Percentiles rank a stretch among this genome's conserved stretches.
Evolutionary conservation across 2,888 invertebrate genomes (phyloP).

Genomic region (Harpalus rufipes): DNA sequence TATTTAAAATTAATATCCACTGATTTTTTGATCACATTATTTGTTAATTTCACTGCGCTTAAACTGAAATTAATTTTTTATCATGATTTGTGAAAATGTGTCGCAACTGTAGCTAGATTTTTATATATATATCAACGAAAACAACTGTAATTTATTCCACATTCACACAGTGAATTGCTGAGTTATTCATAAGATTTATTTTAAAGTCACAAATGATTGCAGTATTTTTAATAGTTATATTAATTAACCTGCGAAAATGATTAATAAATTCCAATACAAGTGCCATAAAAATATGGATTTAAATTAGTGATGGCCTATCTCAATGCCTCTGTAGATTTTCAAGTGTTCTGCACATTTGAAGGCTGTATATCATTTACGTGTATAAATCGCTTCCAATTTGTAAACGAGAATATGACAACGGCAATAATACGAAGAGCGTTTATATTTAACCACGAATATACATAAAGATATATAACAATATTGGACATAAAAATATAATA

Average conservation of each 20-base stretch:
- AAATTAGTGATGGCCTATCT: constrained; percentile 36
- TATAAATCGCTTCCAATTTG: constrained; percentile 34
- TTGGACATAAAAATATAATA: neutral
- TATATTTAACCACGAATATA: constrained; percentile 2
- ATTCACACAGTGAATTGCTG: constrained; percentile 27
- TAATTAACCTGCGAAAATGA: constrained; percentile 46
- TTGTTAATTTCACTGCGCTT: constrained; percentile 35
- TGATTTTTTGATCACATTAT: constrained; percentile 17
- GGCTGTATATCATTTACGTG: constrained; percentile 31
- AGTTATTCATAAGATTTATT: constrained; percentile 18
- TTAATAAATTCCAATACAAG: constrained; percentile 58
- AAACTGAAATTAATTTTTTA: constrained; percentile 21
- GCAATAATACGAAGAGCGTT: constrained; percentile 33
- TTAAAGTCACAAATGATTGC: constrained; percentile 51
- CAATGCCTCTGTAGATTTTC: constrained; percentile 39
- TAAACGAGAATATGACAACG: constrained; percentile 47
- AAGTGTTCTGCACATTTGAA: constrained; percentile 40
- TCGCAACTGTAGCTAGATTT: constrained; percentile 38
- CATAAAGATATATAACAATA: constrained; percentile 1
- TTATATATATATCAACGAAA: constrained; percentile 34
- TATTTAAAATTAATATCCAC: neutral
- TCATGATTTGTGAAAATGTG: constrained; percentile 27
- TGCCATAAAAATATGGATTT: constrained; percentile 57
- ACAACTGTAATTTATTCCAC: constrained; percentile 44
- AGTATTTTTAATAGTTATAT: constrained; percentile 60